A percentile compares a stretch with the other conserved stretches of the same genome.
Conservation (phyloP, 2,113 vertebrate species). For the Orientallactaga bullata region DNA sequence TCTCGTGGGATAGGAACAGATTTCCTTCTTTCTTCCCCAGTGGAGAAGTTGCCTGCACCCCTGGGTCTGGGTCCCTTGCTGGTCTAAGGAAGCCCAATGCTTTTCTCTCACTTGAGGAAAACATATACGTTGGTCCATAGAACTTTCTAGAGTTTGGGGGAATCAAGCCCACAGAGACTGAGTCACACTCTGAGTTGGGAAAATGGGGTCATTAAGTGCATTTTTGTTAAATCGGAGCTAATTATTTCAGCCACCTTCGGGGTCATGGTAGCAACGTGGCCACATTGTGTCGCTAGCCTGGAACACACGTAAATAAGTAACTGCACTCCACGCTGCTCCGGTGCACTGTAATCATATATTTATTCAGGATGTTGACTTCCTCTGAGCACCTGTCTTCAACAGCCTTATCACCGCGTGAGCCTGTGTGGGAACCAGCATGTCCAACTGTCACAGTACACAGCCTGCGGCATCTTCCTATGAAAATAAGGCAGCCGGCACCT, state of each 20-base stretch:
- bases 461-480: slow-evolving; percentile 53
- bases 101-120: background rate
- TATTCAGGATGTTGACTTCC: slow-evolving; percentile 54
- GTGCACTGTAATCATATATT: background rate
- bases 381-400: slow-evolving; percentile 75
- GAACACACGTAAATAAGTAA: background rate
- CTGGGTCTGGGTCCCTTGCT: background rate
- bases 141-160: background rate
- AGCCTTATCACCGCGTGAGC: slow-evolving; percentile 58
- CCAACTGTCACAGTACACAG: slow-evolving; percentile 55
- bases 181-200: rapidly evolving
- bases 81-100: background rate
- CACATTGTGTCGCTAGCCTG: rapidly evolving
- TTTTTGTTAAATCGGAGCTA: background rate
- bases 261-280: background rate
- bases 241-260: background rate
- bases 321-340: rapidly evolving
- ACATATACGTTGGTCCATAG: background rate
- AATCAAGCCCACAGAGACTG: background rate
- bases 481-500: slow-evolving; percentile 67
- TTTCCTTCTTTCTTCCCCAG: background rate
- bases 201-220: rapidly evolving
- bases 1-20: background rate
- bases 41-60: background rate
- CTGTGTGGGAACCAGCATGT: slow-evolving; percentile 53